Evolutionary conservation across 2,888 invertebrate species (phyloP).

Genomic region (Sericinus montela): DNA sequence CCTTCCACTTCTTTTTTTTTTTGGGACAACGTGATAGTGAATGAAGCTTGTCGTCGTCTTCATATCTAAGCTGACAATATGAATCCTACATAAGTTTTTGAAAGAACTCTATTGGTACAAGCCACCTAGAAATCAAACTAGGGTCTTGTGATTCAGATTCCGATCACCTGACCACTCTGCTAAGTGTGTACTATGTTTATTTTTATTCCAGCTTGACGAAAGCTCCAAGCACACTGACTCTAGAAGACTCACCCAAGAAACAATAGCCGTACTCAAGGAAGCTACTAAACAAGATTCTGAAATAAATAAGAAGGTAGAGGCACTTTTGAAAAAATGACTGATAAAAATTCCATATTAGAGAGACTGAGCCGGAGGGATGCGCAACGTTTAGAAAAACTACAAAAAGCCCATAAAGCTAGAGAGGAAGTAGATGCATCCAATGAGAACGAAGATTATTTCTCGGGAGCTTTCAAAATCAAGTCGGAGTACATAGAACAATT

Average conservation of each 20-base stretch:
- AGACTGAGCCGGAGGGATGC: conserved; percentile 78
- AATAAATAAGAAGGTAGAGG: conserved; percentile 66
- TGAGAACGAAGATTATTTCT: conserved; percentile 85
- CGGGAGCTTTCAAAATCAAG: conserved; percentile 83
- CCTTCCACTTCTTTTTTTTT: too few relatives aligned
- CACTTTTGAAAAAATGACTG: conserved; percentile 71
- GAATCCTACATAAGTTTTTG: too few relatives aligned
- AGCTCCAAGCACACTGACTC: conserved; percentile 56
- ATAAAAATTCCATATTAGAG: conserved; percentile 63
- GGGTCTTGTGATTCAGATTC: too few relatives aligned
- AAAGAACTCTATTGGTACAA: too few relatives aligned
- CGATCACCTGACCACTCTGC: too few relatives aligned
- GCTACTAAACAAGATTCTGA: conserved; percentile 66
- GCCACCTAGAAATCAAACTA: too few relatives aligned
- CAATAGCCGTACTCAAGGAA: conserved; percentile 61
- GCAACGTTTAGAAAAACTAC: conserved; percentile 82
- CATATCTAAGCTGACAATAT: too few relatives aligned
- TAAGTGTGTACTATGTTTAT: too few relatives aligned
- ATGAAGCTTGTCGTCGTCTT: too few relatives aligned
- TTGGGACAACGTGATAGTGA: too few relatives aligned
- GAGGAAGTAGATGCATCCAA: conserved; percentile 80
- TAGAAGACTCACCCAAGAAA: conserved; percentile 44
- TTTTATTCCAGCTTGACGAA: conserved; percentile 53
- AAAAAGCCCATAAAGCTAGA: conserved; percentile 82
- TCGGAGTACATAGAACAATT: conserved; percentile 82